Evolutionary conservation across 2,113 vertebrate species (phyloP), one percentile per base, ranked within the genome.

Genomic region (Leucosticte australis): DNA sequence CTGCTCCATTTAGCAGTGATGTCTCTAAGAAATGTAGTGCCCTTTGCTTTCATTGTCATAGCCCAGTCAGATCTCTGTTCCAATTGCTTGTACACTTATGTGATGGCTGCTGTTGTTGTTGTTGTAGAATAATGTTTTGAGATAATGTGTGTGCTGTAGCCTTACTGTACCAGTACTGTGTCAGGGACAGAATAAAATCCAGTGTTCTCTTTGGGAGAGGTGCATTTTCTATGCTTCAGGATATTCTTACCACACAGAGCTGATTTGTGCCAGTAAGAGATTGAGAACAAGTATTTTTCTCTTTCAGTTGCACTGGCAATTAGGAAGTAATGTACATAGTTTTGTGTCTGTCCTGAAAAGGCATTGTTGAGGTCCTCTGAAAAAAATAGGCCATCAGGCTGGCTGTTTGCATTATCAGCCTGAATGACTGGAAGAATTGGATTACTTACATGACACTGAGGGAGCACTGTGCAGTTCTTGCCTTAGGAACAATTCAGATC

Each of bases 371-470:
- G 92, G 74, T 62, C 33, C 90, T 95, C 84, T 92, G 87, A 93
- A 97, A 96, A 97, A 98, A 94, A 76, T 81, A 96, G 96, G 96
- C 94, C 88, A 47, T 83, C 37, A 52, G 68, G n/a, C 56, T 92
- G 91, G 52, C 89, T 83, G 49, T 89, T 69, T 87, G 90, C 86
- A 78, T 93, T 89, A 71, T 75, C 92, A 94, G 75, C 76, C 69
- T 84, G 83, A 92, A 68, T 52, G 80, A 78, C 80, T 7, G 5
- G 85, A 92, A 83, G 79, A 94, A 87, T 86, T 95, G 76, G 69
- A 89, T 97, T 87, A 78, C 64, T 94, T 86, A 42, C 6, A 13
- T 95, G 95, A 81, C 68, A 77, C 64, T 33, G 76, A 81, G 80
- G 73, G 73, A 83, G 57, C 73, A 27, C 64, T 91, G 37, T n/a